Base-by-base conservation (phyloP, 1,140 invertebrate species). In the Ceratosolen solmsi region DNA sequence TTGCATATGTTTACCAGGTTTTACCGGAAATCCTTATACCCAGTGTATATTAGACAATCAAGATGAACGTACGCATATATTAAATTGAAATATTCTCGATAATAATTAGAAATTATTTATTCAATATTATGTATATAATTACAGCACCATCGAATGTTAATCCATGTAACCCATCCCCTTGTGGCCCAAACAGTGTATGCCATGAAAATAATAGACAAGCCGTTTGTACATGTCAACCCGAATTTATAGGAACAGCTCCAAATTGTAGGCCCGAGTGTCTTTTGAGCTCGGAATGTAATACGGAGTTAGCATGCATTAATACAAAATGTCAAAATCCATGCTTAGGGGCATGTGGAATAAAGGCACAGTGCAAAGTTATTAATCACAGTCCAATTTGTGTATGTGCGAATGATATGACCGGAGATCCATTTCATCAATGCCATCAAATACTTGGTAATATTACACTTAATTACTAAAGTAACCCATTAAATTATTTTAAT, bases 1-100 rank as follows among this genome's bases (percentile, higher is more conserved):
- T 20, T 97, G 96, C 88, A 93, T 92, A 38, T 97, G 96, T 85
- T 86, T 93, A 46, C 85, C 91, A 49, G 95, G 95, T 27, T 96
- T 93, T 86, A 93, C 93, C 49, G 95, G 95, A 82, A 94, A 96
- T 92, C 94, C 95, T 5, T 94, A 94, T 86, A 90, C 88, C 83
- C 92, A 92, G 82, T 95, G 95, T 84, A 84, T 85, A 22, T 84
- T 92, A 71, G 90, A 91, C 86, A 85, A 79, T 82, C 90, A 90
- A 41, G 30, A 72, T 11, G 68, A 72, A 91, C 90, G 93, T 94
- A 93, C 93, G 93, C 86, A 75, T 36, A 73, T 30, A 25, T 46
- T n/a, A 30, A 75, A 72, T 75, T 46, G 65, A 77, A 73, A 63
- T 25, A 58, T n/a, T 46, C 41, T 46, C 1, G 0, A 0, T 63